These are phyloP conservation scores for Desmodus rotundus DNA, from an alignment of 2,113 vertebrate species.

Conservation along the genomic window DNA sequence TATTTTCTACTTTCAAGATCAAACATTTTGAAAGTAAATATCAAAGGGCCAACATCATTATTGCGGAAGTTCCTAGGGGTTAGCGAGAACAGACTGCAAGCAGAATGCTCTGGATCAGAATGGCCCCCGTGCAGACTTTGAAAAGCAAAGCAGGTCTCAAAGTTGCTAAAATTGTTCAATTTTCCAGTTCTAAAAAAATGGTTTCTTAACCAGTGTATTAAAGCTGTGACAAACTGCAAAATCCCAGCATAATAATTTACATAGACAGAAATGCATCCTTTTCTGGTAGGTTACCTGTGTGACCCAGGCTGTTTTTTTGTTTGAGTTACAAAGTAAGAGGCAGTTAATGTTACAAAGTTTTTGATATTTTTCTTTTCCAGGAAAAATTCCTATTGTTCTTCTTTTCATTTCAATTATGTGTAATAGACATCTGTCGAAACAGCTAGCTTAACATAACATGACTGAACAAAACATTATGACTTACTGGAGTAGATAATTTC, in stretches of 20 bases:
- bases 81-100: neutral
- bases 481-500: neutral
- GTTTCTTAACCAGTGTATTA: neutral
- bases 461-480: neutral
- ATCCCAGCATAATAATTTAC: neutral
- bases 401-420: neutral
- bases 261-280: neutral
- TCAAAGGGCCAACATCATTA: slow-evolving; percentile 4
- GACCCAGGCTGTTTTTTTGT: neutral
- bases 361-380: neutral
- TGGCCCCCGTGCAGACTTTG: neutral
- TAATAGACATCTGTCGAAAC: neutral
- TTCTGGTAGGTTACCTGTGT: neutral
- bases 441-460: neutral
- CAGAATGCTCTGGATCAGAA: neutral
- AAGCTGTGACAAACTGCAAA: neutral
- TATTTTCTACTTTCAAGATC: slow-evolving; percentile 47
- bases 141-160: neutral
- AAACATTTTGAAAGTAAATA: neutral
- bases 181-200: neutral
- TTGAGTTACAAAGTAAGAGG: neutral
- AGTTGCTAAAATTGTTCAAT: neutral
- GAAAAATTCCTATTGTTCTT: neutral
- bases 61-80: slow-evolving; percentile 28
- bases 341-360: neutral